Conservation (phyloP, 2,113 vertebrate species). For the Elephas maximus region DNA sequence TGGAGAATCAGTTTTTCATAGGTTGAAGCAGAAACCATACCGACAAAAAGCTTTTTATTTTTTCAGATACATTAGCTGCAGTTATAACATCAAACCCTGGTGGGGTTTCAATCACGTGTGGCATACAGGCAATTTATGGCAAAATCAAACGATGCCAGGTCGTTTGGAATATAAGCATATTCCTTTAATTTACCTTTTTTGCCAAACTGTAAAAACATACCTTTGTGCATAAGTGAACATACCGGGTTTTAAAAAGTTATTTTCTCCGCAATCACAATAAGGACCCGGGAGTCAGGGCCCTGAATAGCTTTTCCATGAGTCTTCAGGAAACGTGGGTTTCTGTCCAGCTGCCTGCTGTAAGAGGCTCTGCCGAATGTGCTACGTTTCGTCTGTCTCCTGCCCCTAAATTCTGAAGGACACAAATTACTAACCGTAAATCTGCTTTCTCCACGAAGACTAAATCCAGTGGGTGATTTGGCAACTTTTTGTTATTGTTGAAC, state of each 20-base stretch:
- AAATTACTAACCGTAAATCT: slow-evolving; percentile 69
- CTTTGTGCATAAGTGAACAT: slow-evolving; percentile 76
- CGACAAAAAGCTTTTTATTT: slow-evolving; percentile 81
- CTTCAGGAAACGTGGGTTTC: slow-evolving; percentile 55
- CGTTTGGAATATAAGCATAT: slow-evolving; percentile 76
- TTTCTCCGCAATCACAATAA: slow-evolving; percentile 78
- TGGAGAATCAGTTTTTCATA: slow-evolving; percentile 75
- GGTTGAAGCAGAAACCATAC: slow-evolving; percentile 78
- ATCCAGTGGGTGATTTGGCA: not conserved
- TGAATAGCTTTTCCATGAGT: slow-evolving; percentile 79
- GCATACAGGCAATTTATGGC: slow-evolving; percentile 80
- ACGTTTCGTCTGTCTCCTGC: slow-evolving; percentile 72
- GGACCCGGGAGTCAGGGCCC: slow-evolving; percentile 40
- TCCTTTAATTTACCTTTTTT: slow-evolving; percentile 65
- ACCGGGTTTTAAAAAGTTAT: slow-evolving; percentile 79
- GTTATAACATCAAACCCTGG: slow-evolving; percentile 82
- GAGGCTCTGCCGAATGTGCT: slow-evolving; percentile 66
- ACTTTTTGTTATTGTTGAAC: slow-evolving; percentile 21
- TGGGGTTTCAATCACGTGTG: slow-evolving; percentile 78
- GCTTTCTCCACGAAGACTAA: slow-evolving; percentile 57
- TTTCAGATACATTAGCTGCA: slow-evolving; percentile 80
- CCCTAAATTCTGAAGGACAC: slow-evolving; percentile 60
- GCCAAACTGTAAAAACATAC: slow-evolving; percentile 77
- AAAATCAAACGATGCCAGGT: slow-evolving; percentile 79
- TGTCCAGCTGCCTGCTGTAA: slow-evolving; percentile 48